A percentile compares a stretch with the other conserved stretches of the same genome.
These are phyloP conservation scores for Epinotia bilunana DNA, from an alignment of 2,888 invertebrate genomes.

Conservation along the genomic window DNA sequence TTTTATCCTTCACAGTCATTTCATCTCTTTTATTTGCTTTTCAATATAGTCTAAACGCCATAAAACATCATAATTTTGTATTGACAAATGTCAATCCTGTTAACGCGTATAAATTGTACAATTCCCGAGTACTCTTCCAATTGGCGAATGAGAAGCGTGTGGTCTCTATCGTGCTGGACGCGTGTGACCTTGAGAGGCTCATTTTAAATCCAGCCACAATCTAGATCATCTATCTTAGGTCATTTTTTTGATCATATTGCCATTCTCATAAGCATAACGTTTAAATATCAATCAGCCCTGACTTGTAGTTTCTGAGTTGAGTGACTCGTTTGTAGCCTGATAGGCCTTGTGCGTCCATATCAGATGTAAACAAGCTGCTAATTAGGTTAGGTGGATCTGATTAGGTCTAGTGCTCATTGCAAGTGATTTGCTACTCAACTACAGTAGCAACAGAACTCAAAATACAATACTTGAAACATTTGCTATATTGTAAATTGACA, in stretches of 20 bases:
- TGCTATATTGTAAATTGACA: not conserved
- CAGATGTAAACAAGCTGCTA: slow-evolving; percentile 36
- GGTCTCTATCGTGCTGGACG: not conserved
- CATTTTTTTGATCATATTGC: slow-evolving; percentile 16
- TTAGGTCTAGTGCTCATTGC: slow-evolving; percentile 1
- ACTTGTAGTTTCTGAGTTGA: not conserved
- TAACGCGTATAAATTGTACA: slow-evolving; percentile 33
- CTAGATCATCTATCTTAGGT: slow-evolving; percentile 8
- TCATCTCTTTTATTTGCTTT: slow-evolving; percentile 6
- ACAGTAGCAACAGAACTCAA: not conserved
- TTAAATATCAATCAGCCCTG: slow-evolving; percentile 18
- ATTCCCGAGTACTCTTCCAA: slow-evolving; percentile 27
- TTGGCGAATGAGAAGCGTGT: not conserved
- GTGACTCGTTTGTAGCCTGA: not conserved
- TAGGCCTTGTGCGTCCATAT: slow-evolving; percentile 14
- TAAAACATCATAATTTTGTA: not conserved
- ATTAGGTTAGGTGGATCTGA: slow-evolving; percentile 34
- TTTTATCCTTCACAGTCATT: not conserved
- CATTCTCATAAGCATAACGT: slow-evolving; percentile 26
- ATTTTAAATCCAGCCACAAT: not conserved
- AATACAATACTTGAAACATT: not conserved
- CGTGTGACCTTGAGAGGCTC: slow-evolving; percentile 32
- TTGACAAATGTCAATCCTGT: slow-evolving; percentile 33
- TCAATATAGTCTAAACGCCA: not conserved
- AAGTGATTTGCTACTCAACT: not conserved